Evolutionary conservation across 2,888 invertebrate genomes (phyloP), one percentile per base, ranked within the genome.

Genomic region (Agonopterix arenella): DNA sequence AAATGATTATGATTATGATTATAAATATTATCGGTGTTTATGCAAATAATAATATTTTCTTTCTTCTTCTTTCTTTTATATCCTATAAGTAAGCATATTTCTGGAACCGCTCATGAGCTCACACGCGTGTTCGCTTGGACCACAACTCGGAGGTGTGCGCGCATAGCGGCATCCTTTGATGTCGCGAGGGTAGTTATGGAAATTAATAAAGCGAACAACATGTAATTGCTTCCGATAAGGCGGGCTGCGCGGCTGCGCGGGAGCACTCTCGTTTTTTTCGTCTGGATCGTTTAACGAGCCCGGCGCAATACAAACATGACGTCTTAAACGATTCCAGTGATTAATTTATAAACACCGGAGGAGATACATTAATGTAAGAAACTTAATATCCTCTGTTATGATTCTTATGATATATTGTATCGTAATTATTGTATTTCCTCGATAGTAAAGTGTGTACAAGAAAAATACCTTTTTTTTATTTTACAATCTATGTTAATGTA

Each of bases 161-260:
- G 28, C 28, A 28, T 5, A 28, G 64, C 86, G 84, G 84, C 71
- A 58, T 68, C 68, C 79, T 88, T 86, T 89, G 85, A 89, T 78
- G 81, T 84, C 74, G 68, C 64, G 66, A 74, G 83, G 84, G 84
- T 85, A 84, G 86, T 88, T 88, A 88, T 83, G 84, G 71, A 86
- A 86, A 86, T 88, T 88, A 86, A 88, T 89, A 88, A 86, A 86
- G 77, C 75, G 77, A 75, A 76, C 77, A 76, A 76, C 80, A 66
- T 80, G 82, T 89, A 86, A 89, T 86, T 81, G 85, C 88, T 88
- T 88, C 88, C 88, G 86, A 88, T 85, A 84, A 84, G 76, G 66
- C 71, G 69, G 66, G 28, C 28, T 28, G 28, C 18, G 18, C 18
- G 18, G 18, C 18, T 18, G 18, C 28, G 28, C 51, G 46, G 52